Conservation (phyloP, 2,113 vertebrate species). For the Daphoenositta chrysoptera region DNA sequence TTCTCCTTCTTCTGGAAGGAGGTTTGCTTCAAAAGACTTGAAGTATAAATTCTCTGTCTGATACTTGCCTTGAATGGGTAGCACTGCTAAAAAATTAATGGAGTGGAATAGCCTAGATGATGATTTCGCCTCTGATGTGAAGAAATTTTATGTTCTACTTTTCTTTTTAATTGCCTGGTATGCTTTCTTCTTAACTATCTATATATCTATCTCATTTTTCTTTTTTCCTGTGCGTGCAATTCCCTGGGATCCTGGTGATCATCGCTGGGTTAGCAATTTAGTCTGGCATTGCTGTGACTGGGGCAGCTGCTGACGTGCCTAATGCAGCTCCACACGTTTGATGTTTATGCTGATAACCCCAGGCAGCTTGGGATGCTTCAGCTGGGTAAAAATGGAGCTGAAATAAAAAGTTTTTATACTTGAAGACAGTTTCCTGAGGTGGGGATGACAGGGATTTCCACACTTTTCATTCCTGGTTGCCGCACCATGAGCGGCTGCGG, state of each 20-base stretch:
- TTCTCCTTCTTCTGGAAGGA: neutral
- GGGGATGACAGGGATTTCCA: neutral
- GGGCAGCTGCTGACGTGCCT: neutral
- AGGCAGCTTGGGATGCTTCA: neutral
- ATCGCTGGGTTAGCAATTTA: neutral
- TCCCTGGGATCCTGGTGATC: neutral
- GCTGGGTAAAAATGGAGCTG: neutral
- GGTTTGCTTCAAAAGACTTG: neutral
- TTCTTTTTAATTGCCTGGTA: neutral
- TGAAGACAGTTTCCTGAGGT: neutral
- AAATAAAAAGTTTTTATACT: neutral
- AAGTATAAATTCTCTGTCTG: neutral
- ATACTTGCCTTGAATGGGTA: neutral
- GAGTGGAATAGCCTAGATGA: neutral
- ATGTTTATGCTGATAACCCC: neutral
- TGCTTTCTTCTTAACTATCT: neutral
- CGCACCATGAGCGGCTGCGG: rapidly evolving
- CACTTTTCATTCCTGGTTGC: neutral
- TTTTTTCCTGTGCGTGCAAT: neutral
- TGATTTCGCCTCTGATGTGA: neutral
- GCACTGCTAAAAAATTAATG: neutral
- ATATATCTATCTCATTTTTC: neutral
- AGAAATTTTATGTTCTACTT: neutral
- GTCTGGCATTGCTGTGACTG: neutral
- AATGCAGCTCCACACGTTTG: rapidly evolving